Base-by-base conservation (phyloP, 2,113 vertebrate species). In the Microcebus lehilahytsara region DNA sequence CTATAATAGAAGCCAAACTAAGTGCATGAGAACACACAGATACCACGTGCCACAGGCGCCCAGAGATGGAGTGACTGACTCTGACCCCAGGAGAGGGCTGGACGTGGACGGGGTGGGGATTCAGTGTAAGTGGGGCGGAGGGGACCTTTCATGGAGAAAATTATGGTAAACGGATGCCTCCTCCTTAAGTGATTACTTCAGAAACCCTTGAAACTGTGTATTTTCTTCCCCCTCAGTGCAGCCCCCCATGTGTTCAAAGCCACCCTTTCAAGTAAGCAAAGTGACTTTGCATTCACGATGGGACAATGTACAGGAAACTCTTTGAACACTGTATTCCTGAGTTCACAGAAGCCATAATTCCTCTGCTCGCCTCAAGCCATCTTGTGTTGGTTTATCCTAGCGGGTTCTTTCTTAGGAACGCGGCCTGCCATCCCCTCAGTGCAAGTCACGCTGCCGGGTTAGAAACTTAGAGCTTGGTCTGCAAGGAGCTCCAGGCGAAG, bases 341-440 rank as follows among this genome's bases (percentile, higher is more conserved):
- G 22, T 30, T 27, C 42, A 16, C 9, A 67, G 89, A 58, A 56
- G 46, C 40, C 46, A 20, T 10, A 2, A 0, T 37, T 37, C 5
- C 0, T 19, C 3, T 3, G 42, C 4, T 9, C 1, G 10, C 79
- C 40, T 20, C n/a, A 17, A 23, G 20, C 2, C 0, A 3, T 58
- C 67, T 25, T 25, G 12, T 37, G 14, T 37, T 20, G 20, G 71
- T 74, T 53, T 64, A 72, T 67, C 40, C 1, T 4, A 7, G 9
- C 6, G 25, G 27, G 27, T 7, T 46, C 3, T 16, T 78, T 58
- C 74, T 19, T 6, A 22, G 19, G n/a, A 56, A 12, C n/a, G 11
- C 10, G 23, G 23, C 2, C 12, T 14, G 22, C 46, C 27, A 3
- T 30, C 58, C 5, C 6, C n/a, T 42, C 42, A 34, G 1, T 7